Base-by-base conservation (phyloP, 1,140 invertebrate species). In the Coboldia fuscipes region DNA sequence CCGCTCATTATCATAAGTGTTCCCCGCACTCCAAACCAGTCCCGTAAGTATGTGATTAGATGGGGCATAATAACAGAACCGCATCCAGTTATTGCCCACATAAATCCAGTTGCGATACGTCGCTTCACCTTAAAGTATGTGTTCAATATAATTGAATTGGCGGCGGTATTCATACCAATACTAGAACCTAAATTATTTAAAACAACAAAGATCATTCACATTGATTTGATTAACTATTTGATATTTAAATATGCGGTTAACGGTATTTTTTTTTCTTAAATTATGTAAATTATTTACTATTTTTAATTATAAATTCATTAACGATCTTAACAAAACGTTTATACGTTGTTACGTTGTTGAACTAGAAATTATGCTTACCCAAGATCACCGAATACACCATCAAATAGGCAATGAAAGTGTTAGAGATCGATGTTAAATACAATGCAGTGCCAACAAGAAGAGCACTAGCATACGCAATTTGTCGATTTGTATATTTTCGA, bases 381-480 rank as follows among this genome's bases (percentile, higher is more conserved):
- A 68, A 68, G n/a, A 65, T 43, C 28, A 67, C 52, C 1, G 64
- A 66, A 35, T 67, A 71, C 23, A 63, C 65, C n/a, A 72, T 43
- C 16, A 75, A 39, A 42, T 70, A 71, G 3, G 62, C 45, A 4
- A 50, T 37, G 40, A 73, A 70, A 30, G 57, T 65, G 30, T 60
- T 53, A 0, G 66, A 66, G 37, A 62, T 65, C 2, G 61, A 60
- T 28, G 60, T 70, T 18, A 61, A 41, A 41, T 71, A 46, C n/a
- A 72, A 44, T 10, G 68, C 62, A 38, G 60, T 36, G 36, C 66
- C 61, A 14, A 61, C 60, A n/a, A 74, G 42, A 6, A 63, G 42
- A 4, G 65, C 57, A 21, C 68, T 68, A 4, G 60, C 46, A 3
- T 72, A 41, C 0, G 66, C 67, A 3, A 72, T 62, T 54, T 68